Percentiles rank a stretch among this genome's conserved stretches.
Conservation (phyloP, 2,797 vertebrate genomes). For the Phoebastria nigripes region DNA sequence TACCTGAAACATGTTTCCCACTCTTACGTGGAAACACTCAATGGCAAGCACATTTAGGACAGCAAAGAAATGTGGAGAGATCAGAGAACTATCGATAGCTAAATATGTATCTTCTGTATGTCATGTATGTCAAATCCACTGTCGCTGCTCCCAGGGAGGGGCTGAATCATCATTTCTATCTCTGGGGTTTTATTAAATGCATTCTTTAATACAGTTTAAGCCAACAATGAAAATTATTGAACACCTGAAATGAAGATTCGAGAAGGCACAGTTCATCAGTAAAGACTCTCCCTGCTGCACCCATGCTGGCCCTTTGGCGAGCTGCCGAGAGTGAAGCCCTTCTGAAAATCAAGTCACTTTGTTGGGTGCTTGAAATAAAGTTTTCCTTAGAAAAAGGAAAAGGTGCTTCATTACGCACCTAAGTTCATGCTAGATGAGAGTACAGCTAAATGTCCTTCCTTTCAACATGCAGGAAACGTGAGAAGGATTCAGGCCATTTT, state of each 20-base stretch:
- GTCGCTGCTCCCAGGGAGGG: background rate
- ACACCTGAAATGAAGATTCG: background rate
- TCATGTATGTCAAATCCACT: background rate
- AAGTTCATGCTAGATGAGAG: background rate
- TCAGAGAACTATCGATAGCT: background rate
- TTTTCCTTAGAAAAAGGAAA: background rate
- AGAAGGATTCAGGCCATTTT: background rate
- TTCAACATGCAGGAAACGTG: background rate
- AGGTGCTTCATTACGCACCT: background rate
- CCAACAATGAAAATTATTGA: background rate
- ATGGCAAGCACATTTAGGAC: background rate
- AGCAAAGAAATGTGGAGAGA: background rate
- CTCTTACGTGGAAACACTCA: background rate
- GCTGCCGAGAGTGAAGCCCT: background rate
- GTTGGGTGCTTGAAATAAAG: background rate
- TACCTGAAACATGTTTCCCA: background rate
- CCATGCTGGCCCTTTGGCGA: rapidly evolving
- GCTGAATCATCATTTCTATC: background rate
- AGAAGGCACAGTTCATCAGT: background rate
- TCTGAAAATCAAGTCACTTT: background rate
- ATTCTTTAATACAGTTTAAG: background rate
- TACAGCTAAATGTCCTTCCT: background rate
- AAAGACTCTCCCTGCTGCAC: background rate
- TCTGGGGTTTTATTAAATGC: background rate
- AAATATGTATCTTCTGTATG: background rate